A percentile compares a stretch with the other conserved stretches of the same genome.
Conservation (phyloP, 2,797 vertebrate genomes). For the Pangasius djambal region DNA sequence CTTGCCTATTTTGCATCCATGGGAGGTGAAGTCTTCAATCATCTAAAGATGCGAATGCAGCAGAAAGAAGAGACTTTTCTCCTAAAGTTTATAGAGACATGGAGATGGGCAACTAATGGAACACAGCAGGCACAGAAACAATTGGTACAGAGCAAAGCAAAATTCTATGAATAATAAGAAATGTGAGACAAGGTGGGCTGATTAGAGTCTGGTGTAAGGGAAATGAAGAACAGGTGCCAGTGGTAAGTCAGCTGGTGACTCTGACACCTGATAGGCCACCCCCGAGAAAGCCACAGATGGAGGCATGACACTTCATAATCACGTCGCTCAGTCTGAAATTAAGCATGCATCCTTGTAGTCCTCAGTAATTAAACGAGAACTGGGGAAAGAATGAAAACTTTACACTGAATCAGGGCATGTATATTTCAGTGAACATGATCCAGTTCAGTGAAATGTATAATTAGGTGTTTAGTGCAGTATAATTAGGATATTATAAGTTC, state of each 20-base stretch:
- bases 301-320: background rate
- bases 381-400: background rate
- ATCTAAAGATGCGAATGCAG: background rate
- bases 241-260: background rate
- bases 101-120: background rate
- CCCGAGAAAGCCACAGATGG: background rate
- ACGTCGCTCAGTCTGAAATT: background rate
- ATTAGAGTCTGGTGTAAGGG: background rate
- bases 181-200: background rate
- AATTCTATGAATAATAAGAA: background rate
- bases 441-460: background rate
- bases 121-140: background rate
- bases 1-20: background rate
- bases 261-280: background rate
- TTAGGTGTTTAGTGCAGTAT: background rate
- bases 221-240: constrained; percentile 14
- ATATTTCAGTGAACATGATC: background rate
- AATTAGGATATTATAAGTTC: background rate
- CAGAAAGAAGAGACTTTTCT: background rate
- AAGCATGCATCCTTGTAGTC: background rate
- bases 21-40: background rate
- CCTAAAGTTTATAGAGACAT: background rate
- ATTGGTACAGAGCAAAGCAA: background rate
- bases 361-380: background rate
- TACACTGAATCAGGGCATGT: background rate